Evolutionary conservation across 2,888 invertebrate genomes (phyloP).

Genomic region (Phengaris alcon): DNA sequence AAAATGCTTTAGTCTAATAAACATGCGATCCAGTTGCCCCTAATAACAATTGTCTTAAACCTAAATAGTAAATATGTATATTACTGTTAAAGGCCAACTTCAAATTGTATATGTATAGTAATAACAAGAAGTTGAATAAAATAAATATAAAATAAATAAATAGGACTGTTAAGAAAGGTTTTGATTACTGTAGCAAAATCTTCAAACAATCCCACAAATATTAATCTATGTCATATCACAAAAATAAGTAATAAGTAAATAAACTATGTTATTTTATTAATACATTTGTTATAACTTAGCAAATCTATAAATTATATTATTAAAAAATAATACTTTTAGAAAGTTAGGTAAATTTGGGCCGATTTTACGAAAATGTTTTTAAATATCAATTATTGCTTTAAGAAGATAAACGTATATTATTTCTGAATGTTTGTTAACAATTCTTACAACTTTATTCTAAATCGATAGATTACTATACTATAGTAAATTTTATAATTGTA

Average conservation of each 20-base stretch:
- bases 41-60: conserved; percentile 16
- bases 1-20: background rate
- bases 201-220: conserved; percentile 18
- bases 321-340: conserved; percentile 9
- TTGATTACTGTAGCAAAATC: conserved; percentile 21
- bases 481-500: background rate
- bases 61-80: conserved; percentile 25
- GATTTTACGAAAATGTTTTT: background rate
- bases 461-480: background rate
- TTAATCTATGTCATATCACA: conserved; percentile 1
- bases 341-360: background rate
- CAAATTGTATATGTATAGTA: conserved; percentile 14
- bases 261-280: conserved; percentile 1
- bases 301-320: conserved; percentile 1
- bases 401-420: conserved; percentile 2
- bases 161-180: conserved; percentile 26
- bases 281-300: conserved; percentile 8
- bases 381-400: background rate
- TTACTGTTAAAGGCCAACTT: conserved; percentile 25
- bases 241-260: conserved; percentile 16
- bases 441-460: background rate
- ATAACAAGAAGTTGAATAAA: conserved; percentile 19
- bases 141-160: background rate
- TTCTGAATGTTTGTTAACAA: background rate
- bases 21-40: background rate